Evolutionary conservation across 2,113 vertebrate species (phyloP).

Genomic region (Tupaia chinensis): DNA sequence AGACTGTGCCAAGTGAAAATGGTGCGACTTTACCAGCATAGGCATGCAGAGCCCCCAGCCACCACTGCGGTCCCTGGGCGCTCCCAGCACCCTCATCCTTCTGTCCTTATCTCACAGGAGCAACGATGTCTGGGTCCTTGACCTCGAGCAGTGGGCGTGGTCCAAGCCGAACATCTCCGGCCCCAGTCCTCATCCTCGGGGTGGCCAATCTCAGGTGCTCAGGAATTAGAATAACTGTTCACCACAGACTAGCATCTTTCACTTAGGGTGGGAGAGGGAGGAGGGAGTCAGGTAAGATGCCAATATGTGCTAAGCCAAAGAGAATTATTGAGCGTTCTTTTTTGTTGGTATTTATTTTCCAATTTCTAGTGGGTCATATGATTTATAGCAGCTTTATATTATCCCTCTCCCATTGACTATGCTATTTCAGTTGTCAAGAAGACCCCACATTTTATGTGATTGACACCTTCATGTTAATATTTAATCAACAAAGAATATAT

Average conservation of each 20-base stretch:
- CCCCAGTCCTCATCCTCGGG: conserved; percentile 94
- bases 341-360: conserved; percentile 17
- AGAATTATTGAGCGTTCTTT: not conserved
- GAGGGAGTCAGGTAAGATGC: conserved; percentile 57
- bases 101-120: conserved; percentile 89
- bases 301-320: not conserved
- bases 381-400: conserved; percentile 25
- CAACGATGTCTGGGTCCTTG: conserved; percentile 97
- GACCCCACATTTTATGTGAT: conserved; percentile 29
- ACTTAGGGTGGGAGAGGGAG: conserved; percentile 64
- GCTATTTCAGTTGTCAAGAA: conserved; percentile 51
- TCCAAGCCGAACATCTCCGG: conserved; percentile 94
- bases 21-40: not conserved
- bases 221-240: conserved; percentile 56
- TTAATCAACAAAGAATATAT: conserved; percentile 32
- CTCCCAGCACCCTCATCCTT: not conserved
- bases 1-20: not conserved
- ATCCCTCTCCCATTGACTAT: conserved; percentile 41
- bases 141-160: conserved; percentile 99
- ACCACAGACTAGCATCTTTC: conserved; percentile 58
- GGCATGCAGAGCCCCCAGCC: not conserved
- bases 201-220: conserved; percentile 97
- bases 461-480: conserved; percentile 26
- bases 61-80: not conserved
- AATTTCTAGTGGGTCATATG: not conserved